Percentiles rank a stretch among this genome's conserved stretches.
These are phyloP conservation scores for Temnopleurus reevesii DNA, from an alignment of 53 echinoderm and acorn worm species.

Conservation along the genomic window DNA sequence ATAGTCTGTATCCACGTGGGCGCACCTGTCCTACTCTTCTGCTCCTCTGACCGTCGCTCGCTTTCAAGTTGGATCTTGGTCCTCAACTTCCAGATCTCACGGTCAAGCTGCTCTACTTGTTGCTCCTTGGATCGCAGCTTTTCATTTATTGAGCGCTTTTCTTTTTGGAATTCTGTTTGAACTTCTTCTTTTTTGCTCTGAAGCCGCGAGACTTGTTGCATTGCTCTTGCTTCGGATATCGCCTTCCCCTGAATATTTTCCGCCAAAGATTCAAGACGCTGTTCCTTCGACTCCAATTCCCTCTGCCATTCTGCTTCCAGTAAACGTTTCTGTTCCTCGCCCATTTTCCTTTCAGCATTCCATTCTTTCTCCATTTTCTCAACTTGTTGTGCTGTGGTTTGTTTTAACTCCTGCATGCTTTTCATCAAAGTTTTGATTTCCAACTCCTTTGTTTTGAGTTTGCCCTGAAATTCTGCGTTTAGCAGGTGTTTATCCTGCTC, in stretches of 20 bases:
- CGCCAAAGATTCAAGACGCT: neutral
- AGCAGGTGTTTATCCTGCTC: too few species aligned
- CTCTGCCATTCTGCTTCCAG: neutral
- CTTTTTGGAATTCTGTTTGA: neutral
- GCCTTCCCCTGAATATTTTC: neutral
- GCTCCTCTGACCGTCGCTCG: neutral
- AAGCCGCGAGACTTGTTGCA: neutral
- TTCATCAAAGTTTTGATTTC: too few species aligned
- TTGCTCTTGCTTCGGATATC: neutral
- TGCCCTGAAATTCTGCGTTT: too few species aligned
- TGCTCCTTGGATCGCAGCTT: neutral
- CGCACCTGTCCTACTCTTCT: neutral
- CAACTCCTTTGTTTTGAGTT: too few species aligned
- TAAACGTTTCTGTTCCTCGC: neutral
- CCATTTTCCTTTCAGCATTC: neutral
- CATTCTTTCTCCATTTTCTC: neutral
- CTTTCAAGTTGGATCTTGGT: neutral
- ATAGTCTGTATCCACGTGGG: neutral
- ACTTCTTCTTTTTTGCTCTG: neutral
- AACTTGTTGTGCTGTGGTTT: neutral
- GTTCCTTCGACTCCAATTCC: neutral
- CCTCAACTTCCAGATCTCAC: neutral
- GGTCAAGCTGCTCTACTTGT: neutral
- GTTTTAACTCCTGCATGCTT: too few species aligned
- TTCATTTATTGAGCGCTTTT: neutral